Evolutionary conservation across 2,797 vertebrate species (phyloP), one percentile per base, ranked within the genome.

Genomic region (Eupleurogrammus muticus): DNA sequence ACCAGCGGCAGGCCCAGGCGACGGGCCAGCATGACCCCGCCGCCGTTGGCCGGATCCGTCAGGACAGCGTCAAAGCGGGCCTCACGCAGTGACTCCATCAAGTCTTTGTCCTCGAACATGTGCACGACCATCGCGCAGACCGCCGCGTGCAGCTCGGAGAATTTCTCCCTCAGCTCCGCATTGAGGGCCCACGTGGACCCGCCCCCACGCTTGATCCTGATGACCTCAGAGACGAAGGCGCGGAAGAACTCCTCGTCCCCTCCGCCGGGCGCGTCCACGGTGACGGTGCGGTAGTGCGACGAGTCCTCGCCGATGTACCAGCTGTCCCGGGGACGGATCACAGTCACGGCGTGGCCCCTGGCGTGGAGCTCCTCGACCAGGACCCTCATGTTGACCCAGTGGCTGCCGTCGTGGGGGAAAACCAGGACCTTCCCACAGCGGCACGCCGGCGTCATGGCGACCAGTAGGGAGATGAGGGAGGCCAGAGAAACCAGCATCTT

Each of bases 311-410:
- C 87, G 66, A 86, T 79, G 67, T 89, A 90, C 85, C 89, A 90
- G 73, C 82, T 89, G 71, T 79, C 83, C 28, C n/a, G 34, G 13
- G 77, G 21, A 12, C 81, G 86, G 9, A 90, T 67, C 11, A 89
- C 83, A 2, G 86, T 87, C 32, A 90, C 66, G 34, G 16, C 4
- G 47, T 90, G 89, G 2, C 86, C 88, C 2, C 17, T 61, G 5
- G 52, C 52, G 56, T 89, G 78, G 28, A 91, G 73, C 42, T 59
- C 85, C 53, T 83, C 66, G 11, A 88, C 65, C 12, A 89, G 71
- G 11, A 87, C 74, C 32, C 56, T 71, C 86, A 87, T 91, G 77
- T 90, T 92, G 34, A 91, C 70, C 88, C 86, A 91, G 72, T 91
- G 87, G 58, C 90, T 92, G 32, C 88, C 81, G 0, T 90, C 89